Evolutionary conservation across 2,888 invertebrate species (phyloP), one percentile per base, ranked within the genome.

Genomic region (Hydriomena furcata): DNA sequence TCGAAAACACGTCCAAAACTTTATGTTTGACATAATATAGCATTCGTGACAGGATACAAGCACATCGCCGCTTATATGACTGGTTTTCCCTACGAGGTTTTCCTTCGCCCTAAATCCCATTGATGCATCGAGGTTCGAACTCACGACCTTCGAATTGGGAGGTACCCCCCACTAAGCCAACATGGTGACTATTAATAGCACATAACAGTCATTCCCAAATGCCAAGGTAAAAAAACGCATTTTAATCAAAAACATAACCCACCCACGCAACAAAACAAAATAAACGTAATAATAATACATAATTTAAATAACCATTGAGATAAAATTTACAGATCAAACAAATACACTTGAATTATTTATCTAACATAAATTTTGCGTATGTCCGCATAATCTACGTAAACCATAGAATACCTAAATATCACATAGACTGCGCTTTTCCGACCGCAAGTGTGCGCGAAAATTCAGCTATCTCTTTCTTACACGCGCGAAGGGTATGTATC

Each of bases 371-470:
- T 61, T 58, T 41, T 55, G 54, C 53, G 36, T 62, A 70, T 58
- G 47, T 28, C 61, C 66, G 75, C 68, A 74, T 68, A 58, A 54
- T 52, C 52, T 52, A 55, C 44, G 24, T 13, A 28, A 24, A 27
- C 46, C 44, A 52, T 20, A 20, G 5, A 20, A 3, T 17, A 17
- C 17, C 17, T 20, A 21, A 52, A 28, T 32, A 32, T 12, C 50
- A 4, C 17, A 4, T 56, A 61, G 37, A 66, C 62, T 63, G 60
- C 66, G 76, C 68, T 84, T 79, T 82, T 74, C 76, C 68, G 59
- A 5, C 25, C 21, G 37, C 37, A 44, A 24, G 31, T 30, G 63
- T 44, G 55, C 46, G 61, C 56, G 63, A 60, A 73, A 57, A 60
- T 54, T 53, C 43, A 51, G 54, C 47, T 34, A 25, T 79, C 83